Evolutionary conservation across 2,113 vertebrate genomes (phyloP).

Genomic region (Blennius ocellaris): DNA sequence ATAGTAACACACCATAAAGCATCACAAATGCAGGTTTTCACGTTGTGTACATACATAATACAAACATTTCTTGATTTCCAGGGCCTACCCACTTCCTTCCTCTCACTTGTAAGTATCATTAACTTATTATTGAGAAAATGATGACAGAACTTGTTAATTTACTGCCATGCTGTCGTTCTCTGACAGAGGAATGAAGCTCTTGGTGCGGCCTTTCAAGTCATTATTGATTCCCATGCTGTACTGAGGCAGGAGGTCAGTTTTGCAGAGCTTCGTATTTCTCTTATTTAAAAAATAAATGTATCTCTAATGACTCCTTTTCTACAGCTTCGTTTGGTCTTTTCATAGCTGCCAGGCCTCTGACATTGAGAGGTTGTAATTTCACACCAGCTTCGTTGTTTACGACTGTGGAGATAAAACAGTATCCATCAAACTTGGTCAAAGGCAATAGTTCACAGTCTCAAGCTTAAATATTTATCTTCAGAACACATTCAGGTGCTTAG

Average conservation of each 20-base stretch:
- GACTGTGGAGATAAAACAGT: too few relatives aligned
- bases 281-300: too few relatives aligned
- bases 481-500: too few relatives aligned
- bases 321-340: too few relatives aligned
- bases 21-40: neutral
- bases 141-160: neutral
- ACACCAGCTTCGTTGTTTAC: too few relatives aligned
- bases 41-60: neutral
- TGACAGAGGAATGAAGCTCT: conserved; percentile 84
- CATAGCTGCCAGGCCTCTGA: too few relatives aligned
- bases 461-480: too few relatives aligned
- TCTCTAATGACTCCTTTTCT: too few relatives aligned
- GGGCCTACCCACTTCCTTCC: conserved; percentile 82
- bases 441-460: too few relatives aligned
- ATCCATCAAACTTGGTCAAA: too few relatives aligned
- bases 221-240: conserved; percentile 80
- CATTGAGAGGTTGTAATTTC: too few relatives aligned
- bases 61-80: conserved; percentile 51
- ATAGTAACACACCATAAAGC: neutral
- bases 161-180: conserved; percentile 20
- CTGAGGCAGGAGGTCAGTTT: conserved; percentile 87
- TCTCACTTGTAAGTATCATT: conserved; percentile 85
- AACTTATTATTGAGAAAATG: neutral
- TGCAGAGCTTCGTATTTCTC: too few relatives aligned
- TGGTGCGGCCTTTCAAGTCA: conserved; percentile 85